phyloP scores from a whole-genome alignment of 2,113 vertebrate genomes.

The Syrrhaptes paradoxus region DNA sequence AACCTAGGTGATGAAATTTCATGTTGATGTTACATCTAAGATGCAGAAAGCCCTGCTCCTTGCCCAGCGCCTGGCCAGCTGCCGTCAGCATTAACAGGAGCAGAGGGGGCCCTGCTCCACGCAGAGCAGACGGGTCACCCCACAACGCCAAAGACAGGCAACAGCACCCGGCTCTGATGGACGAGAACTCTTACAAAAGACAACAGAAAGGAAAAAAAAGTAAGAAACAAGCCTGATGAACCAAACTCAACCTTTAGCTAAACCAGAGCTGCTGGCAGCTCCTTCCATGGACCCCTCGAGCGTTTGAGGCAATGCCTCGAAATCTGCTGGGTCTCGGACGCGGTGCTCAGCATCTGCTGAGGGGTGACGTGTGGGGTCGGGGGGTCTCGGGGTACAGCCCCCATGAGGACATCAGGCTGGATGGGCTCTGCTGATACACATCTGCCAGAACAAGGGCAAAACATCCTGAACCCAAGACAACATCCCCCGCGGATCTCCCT shows the following conservation, averaged over 20 bases:
- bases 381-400: neutral
- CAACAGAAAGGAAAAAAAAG: neutral
- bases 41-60: neutral
- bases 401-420: neutral
- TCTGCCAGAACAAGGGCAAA: neutral
- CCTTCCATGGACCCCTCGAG: rapidly evolving
- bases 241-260: neutral
- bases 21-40: neutral
- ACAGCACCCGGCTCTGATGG: neutral
- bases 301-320: rapidly evolving
- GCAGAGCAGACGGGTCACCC: neutral
- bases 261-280: neutral
- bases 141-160: neutral
- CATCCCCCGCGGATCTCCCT: neutral
- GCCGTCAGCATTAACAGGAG: neutral
- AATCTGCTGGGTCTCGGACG: rapidly evolving
- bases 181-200: neutral
- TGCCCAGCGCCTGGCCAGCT: neutral
- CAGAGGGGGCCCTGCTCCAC: neutral
- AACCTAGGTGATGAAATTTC: constrained; percentile 53
- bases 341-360: neutral
- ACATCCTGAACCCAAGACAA: rapidly evolving
- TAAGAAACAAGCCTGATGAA: neutral
- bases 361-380: rapidly evolving
- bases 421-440: neutral